A percentile compares a stretch with the other conserved stretches of the same genome.
Evolutionary conservation across 37 sponge, comb jelly and placozoan species (phyloP).

Genomic region (Axinella damicornis): DNA sequence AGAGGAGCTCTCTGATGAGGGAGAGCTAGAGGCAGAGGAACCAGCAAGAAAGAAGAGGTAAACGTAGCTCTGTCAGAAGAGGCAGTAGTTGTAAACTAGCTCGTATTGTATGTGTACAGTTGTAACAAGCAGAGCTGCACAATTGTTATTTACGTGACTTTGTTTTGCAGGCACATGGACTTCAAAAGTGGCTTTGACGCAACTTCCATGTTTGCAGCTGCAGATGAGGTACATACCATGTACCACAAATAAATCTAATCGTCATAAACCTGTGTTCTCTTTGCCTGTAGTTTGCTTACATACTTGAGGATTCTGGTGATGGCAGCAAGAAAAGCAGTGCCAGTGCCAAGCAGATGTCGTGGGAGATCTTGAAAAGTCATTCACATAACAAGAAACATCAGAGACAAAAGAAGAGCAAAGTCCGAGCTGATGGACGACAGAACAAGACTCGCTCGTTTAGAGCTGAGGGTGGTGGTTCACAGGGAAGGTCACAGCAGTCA

Average conservation of each 20-base stretch:
- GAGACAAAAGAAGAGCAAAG: background rate
- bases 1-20: conserved; percentile 65
- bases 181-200: conserved; percentile 33
- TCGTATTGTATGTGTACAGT: no score
- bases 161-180: no score
- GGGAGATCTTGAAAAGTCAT: conserved; percentile 34
- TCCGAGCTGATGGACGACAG: background rate
- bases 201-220: conserved; percentile 76
- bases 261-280: background rate
- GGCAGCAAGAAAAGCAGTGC: background rate
- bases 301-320: conserved; percentile 45
- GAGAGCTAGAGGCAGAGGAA: conserved; percentile 13
- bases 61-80: background rate
- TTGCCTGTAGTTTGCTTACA: conserved; percentile 57
- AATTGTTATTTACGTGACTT: no score
- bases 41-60: conserved; percentile 27
- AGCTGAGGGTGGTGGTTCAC: no score
- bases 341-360: conserved; percentile 49
- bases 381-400: no score
- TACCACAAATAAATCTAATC: background rate
- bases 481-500: background rate
- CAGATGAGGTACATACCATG: conserved; percentile 66
- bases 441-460: background rate
- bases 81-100: background rate
- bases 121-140: no score